These are phyloP conservation scores for Philonicus albiceps DNA, from an alignment of 2,888 invertebrate species.

Conservation along the genomic window DNA sequence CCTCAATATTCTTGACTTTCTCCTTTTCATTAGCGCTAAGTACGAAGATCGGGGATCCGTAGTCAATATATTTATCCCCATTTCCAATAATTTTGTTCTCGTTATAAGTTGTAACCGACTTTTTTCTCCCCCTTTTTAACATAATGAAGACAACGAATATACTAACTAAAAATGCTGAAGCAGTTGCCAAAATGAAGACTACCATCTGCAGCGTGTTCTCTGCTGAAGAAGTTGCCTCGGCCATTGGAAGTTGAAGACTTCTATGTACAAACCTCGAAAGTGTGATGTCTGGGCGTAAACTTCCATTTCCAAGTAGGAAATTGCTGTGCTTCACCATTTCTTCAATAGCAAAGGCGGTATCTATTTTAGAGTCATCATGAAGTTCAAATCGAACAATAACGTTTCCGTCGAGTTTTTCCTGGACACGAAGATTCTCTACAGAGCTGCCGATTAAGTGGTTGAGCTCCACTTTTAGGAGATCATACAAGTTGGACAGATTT, in stretches of 20 bases:
- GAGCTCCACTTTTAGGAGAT: slow-evolving; percentile 62
- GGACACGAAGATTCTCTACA: slow-evolving; percentile 66
- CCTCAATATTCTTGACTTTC: slow-evolving; percentile 23
- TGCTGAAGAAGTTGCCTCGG: slow-evolving; percentile 58
- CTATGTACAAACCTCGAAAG: slow-evolving; percentile 71
- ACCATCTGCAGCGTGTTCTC: slow-evolving; percentile 74
- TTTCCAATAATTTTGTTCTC: slow-evolving; percentile 49
- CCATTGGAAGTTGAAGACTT: slow-evolving; percentile 52
- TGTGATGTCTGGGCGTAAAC: slow-evolving; percentile 70
- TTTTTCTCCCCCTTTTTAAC: slow-evolving; percentile 71
- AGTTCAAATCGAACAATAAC: slow-evolving; percentile 71
- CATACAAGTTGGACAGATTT: slow-evolving; percentile 65
- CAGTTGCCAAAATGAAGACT: slow-evolving; percentile 78
- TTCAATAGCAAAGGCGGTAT: slow-evolving; percentile 80
- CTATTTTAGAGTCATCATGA: slow-evolving; percentile 77
- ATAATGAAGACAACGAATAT: slow-evolving; percentile 78
- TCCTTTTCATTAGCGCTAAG: slow-evolving; percentile 55
- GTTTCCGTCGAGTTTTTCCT: slow-evolving; percentile 65
- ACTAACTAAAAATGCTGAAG: slow-evolving; percentile 81
- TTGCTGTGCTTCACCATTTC: slow-evolving; percentile 70
- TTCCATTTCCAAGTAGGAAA: slow-evolving; percentile 56
- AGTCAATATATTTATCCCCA: slow-evolving; percentile 58
- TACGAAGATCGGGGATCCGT: slow-evolving; percentile 62
- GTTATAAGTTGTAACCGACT: slow-evolving; percentile 48
- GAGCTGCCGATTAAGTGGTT: slow-evolving; percentile 63